These are phyloP conservation scores for Manis pentadactyla DNA, from an alignment of 2,797 vertebrate genomes.

Conservation along the genomic window DNA sequence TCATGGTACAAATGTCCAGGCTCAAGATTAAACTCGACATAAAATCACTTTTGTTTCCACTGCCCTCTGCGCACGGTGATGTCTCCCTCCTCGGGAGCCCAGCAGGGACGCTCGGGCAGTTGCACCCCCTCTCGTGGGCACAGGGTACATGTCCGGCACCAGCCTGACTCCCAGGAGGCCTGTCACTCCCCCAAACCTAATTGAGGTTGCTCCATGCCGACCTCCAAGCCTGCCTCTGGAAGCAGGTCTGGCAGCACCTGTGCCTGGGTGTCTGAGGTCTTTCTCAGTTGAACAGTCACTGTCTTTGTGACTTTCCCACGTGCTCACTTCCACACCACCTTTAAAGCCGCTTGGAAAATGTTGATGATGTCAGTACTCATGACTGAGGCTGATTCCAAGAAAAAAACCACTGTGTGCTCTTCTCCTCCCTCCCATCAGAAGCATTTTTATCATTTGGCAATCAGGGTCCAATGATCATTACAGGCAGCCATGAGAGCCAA, in stretches of 20 bases:
- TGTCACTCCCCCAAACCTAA: neutral
- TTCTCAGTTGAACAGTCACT: neutral
- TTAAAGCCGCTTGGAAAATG: neutral
- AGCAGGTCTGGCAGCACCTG: neutral
- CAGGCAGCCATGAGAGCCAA: neutral
- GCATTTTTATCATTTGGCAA: neutral
- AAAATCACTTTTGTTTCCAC: neutral
- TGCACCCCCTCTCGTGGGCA: neutral
- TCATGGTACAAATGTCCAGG: neutral
- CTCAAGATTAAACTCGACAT: neutral
- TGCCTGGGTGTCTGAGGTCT: neutral
- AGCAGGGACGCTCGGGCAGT: neutral
- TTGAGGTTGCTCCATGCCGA: neutral
- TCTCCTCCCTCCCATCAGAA: neutral
- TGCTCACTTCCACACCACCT: neutral
- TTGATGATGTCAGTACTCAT: neutral
- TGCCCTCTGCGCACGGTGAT: neutral
- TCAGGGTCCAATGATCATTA: neutral
- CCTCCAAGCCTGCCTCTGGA: neutral
- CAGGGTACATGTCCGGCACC: fast-evolving
- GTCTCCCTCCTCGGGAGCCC: neutral
- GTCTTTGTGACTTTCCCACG: neutral
- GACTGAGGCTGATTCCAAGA: neutral
- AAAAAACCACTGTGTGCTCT: neutral
- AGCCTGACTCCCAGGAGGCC: neutral